These are phyloP conservation scores for Peribatodes rhomboidaria DNA, from an alignment of 2,888 invertebrate species.

Conservation along the genomic window DNA sequence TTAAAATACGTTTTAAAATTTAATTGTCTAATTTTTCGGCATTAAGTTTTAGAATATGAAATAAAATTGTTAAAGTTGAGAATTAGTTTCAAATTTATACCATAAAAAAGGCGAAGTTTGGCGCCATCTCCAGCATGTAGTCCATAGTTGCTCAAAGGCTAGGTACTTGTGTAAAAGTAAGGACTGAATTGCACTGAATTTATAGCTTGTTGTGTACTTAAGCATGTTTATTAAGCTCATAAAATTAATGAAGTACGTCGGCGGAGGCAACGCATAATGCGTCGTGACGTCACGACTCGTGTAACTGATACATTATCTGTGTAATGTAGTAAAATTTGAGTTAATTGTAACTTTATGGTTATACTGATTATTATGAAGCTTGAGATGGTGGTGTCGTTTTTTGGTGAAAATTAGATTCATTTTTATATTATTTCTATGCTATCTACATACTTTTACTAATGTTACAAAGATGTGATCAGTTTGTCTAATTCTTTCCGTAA, in stretches of 20 bases:
- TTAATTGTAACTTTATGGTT: neutral
- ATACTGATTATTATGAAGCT: slow-evolving; percentile 7
- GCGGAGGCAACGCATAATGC: slow-evolving; percentile 31
- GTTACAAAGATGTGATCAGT: too few species aligned
- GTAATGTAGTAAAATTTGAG: slow-evolving; percentile 7
- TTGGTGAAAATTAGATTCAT: neutral
- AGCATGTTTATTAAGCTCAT: slow-evolving; percentile 63
- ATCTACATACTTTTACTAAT: too few species aligned
- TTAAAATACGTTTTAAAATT: too few species aligned
- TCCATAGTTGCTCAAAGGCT: slow-evolving; percentile 53
- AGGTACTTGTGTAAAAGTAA: too few species aligned
- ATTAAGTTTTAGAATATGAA: too few species aligned
- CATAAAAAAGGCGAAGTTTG: too few species aligned
- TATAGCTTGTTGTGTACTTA: slow-evolving; percentile 52
- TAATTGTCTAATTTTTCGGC: too few species aligned
- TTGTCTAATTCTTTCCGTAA: too few species aligned
- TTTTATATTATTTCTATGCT: neutral
- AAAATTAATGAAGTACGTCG: slow-evolving; percentile 64
- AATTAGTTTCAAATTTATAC: too few species aligned
- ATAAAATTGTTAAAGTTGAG: too few species aligned
- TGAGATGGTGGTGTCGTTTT: neutral
- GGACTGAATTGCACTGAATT: slow-evolving; percentile 48
- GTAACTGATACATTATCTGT: slow-evolving; percentile 13
- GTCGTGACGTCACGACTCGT: slow-evolving; percentile 11
- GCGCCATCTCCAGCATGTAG: neutral